Conservation (phyloP, 2,797 vertebrate species). For the Agapornis canus region DNA sequence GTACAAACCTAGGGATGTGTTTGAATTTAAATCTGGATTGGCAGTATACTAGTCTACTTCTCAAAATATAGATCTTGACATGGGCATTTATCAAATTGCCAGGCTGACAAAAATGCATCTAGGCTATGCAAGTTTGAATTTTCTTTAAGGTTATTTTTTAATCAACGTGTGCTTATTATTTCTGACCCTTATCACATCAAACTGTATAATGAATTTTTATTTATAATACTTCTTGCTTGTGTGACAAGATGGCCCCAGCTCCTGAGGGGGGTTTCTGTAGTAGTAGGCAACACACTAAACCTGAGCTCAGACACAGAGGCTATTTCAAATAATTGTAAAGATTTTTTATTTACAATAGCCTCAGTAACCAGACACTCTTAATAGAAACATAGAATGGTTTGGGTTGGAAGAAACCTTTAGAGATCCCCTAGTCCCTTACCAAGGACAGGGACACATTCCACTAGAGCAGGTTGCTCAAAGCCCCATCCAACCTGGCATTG, state of each 20-base stretch:
- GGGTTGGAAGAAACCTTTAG: not conserved
- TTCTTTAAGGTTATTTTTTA: not conserved
- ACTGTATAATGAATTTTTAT: not conserved
- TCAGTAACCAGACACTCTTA: not conserved
- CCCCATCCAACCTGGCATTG: not conserved
- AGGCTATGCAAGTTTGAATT: not conserved
- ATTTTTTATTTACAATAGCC: not conserved
- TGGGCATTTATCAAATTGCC: not conserved
- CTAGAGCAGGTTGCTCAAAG: not conserved
- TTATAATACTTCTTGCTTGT: not conserved
- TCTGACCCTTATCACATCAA: not conserved
- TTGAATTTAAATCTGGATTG: conserved; percentile 17
- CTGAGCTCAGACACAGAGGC: not conserved
- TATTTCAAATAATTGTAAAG: not conserved
- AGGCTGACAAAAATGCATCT: not conserved
- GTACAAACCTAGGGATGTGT: not conserved
- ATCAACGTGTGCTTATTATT: not conserved
- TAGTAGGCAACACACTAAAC: not conserved
- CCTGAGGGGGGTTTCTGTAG: not conserved
- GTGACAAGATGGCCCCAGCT: not conserved
- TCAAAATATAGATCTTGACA: not conserved
- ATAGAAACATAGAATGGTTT: not conserved
- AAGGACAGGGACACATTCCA: not conserved
- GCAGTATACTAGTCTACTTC: not conserved
- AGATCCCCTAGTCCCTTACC: not conserved